Evolutionary conservation across 1,140 invertebrate species (phyloP).

Genomic region (Bombus superbus): DNA sequence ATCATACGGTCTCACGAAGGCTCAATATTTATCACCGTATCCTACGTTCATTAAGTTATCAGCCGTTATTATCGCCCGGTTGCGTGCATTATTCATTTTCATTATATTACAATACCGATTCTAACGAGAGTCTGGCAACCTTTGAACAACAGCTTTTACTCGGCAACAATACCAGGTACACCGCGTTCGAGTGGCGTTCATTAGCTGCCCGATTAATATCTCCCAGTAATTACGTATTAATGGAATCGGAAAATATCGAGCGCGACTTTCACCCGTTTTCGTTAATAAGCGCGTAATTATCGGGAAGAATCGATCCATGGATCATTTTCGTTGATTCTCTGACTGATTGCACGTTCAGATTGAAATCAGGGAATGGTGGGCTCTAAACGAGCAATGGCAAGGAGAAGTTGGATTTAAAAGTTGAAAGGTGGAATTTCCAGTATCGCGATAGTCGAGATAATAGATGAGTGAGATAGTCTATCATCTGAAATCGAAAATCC

Average conservation of each 20-base stretch:
- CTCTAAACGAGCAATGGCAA: neutral
- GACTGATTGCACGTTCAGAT: neutral
- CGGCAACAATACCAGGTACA: neutral
- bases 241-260: conserved; percentile 33
- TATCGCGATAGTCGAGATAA: too few species aligned
- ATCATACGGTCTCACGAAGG: neutral
- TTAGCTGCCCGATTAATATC: conserved; percentile 40
- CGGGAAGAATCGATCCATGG: neutral
- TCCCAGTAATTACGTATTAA: conserved; percentile 42
- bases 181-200: conserved; percentile 1
- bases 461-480: too few species aligned
- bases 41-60: conserved; percentile 9
- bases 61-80: conserved; percentile 16
- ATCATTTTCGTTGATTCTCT: neutral
- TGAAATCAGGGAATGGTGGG: neutral
- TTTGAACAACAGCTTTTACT: conserved; percentile 15
- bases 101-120: conserved; percentile 41
- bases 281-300: conserved; percentile 35
- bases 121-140: neutral
- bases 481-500: neutral
- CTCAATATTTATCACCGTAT: conserved; percentile 19
- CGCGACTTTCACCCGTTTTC: conserved; percentile 40
- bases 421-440: neutral
- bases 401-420: neutral
- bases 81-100: conserved; percentile 41